These are phyloP conservation scores for Reinhardtius hippoglossoides DNA, from an alignment of 2,113 vertebrate genomes.

Conservation along the genomic window DNA sequence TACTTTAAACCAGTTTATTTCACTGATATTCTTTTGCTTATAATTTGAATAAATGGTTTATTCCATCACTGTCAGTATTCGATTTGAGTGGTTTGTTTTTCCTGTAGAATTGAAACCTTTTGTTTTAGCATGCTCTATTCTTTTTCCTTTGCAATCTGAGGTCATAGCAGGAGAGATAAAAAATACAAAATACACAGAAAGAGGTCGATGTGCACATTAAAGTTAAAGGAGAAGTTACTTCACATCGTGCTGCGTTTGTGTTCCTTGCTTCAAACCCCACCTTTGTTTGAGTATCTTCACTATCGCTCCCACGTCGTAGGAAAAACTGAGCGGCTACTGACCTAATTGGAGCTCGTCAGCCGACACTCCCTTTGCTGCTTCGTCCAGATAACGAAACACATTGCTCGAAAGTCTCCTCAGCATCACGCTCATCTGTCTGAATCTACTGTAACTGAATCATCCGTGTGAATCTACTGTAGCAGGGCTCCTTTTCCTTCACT, in stretches of 20 bases:
- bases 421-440: constrained; percentile 36
- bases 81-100: no score
- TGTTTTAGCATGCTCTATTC: no score
- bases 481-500: constrained; percentile 4
- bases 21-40: no score
- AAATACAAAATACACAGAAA: neutral
- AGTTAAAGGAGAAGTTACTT: neutral
- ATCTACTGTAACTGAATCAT: constrained; percentile 18
- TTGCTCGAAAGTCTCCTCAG: constrained; percentile 32
- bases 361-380: constrained; percentile 40
- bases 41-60: no score
- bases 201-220: neutral
- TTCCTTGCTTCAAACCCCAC: neutral
- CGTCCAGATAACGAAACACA: constrained; percentile 45
- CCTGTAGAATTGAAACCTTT: no score
- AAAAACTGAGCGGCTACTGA: constrained; percentile 69
- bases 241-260: neutral
- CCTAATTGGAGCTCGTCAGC: constrained; percentile 41
- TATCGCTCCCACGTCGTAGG: constrained; percentile 40
- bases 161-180: neutral
- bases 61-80: no score
- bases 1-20: no score
- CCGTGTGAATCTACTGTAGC: constrained; percentile 23
- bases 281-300: constrained; percentile 19
- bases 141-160: neutral